These are phyloP conservation scores for Steromphala cineraria DNA, from an alignment of 2,888 invertebrate species.

Conservation along the genomic window DNA sequence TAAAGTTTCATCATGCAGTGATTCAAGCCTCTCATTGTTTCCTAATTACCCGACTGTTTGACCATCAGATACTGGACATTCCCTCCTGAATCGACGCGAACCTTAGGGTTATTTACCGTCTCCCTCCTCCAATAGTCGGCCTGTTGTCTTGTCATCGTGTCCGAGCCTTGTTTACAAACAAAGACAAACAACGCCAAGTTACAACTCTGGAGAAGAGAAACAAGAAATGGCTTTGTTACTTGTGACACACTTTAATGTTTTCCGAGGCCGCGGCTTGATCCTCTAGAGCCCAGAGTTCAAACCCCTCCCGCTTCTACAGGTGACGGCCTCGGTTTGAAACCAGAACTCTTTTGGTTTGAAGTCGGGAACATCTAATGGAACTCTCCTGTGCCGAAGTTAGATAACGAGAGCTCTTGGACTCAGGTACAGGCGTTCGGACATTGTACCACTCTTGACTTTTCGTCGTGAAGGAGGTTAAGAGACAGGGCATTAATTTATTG, in stretches of 20 bases:
- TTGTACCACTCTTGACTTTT: no score
- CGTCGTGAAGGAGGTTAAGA: no score
- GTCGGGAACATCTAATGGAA: constrained; percentile 7
- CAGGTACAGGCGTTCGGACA: no score
- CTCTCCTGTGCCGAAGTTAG: background rate
- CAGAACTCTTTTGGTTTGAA: background rate
- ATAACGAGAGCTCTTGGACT: background rate
- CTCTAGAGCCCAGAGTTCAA: background rate
- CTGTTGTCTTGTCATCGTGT: constrained; percentile 10
- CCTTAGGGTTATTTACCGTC: background rate
- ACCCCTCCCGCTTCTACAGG: constrained; percentile 3
- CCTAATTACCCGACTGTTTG: background rate
- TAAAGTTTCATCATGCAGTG: no score
- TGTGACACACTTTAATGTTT: constrained; percentile 15
- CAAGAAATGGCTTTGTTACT: constrained; percentile 10
- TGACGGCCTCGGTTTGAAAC: background rate
- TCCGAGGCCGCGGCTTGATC: constrained; percentile 10
- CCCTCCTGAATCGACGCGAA: background rate
- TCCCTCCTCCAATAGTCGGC: constrained; percentile 1
- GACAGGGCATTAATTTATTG: no score
- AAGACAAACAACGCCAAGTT: constrained; percentile 12
- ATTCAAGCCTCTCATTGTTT: background rate
- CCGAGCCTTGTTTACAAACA: background rate
- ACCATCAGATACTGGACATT: background rate
- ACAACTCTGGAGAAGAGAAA: constrained; percentile 1